Evolutionary conservation across 2,113 vertebrate genomes (phyloP).

Genomic region (Scolopax mira): DNA sequence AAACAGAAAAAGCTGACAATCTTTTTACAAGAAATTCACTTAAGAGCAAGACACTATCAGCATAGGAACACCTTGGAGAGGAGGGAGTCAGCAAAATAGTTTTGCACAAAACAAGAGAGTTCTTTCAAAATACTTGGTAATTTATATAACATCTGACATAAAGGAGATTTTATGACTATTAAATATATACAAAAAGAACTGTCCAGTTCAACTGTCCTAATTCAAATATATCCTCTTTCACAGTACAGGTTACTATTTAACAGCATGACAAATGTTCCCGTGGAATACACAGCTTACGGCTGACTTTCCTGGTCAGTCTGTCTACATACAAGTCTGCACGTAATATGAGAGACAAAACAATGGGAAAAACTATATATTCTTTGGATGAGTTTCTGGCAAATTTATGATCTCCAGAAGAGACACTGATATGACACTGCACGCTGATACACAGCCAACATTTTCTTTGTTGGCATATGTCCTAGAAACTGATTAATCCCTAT

Average conservation of each 20-base stretch:
- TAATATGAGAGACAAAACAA: neutral
- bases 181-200: neutral
- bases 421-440: neutral
- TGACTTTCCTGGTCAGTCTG: neutral
- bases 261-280: neutral
- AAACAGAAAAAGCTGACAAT: slow-evolving; percentile 44
- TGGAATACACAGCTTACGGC: neutral
- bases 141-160: neutral
- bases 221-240: neutral
- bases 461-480: neutral
- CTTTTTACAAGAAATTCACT: slow-evolving; percentile 46
- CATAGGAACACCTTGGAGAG: slow-evolving; percentile 6
- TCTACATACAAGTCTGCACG: accelerated
- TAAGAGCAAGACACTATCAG: slow-evolving; percentile 55
- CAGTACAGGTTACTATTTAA: neutral
- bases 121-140: neutral
- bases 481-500: neutral
- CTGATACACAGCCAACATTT: neutral
- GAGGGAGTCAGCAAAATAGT: slow-evolving; percentile 40
- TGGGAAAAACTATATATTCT: neutral
- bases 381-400: neutral
- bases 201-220: neutral
- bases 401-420: neutral
- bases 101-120: neutral
- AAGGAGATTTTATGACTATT: neutral